Evolutionary conservation across 2,797 vertebrate species (phyloP).

Genomic region (Chrysocyon brachyurus): DNA sequence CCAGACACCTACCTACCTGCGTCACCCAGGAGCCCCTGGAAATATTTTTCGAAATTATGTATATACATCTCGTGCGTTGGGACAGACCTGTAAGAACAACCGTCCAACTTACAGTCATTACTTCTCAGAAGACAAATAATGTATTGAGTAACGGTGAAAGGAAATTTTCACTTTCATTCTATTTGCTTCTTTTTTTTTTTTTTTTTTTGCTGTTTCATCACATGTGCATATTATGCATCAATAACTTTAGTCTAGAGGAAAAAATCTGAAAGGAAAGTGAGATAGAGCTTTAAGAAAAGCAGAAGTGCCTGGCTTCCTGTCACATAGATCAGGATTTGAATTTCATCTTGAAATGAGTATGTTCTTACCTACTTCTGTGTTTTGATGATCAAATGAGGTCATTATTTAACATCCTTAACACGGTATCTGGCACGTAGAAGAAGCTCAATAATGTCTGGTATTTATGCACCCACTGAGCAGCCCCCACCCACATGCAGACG

Average conservation of each 20-base stretch:
- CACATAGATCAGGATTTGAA: not conserved
- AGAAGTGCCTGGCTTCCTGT: not conserved
- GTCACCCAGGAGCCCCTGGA: not conserved
- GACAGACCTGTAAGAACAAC: not conserved
- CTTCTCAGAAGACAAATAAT: not conserved
- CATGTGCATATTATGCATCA: not conserved
- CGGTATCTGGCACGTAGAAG: not conserved
- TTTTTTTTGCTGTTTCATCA: not conserved
- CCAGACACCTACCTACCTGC: not conserved
- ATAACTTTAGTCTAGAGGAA: not conserved
- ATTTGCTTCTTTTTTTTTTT: not conserved
- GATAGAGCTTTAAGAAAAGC: not conserved
- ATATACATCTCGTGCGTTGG: not conserved
- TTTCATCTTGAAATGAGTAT: not conserved
- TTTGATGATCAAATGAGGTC: not conserved
- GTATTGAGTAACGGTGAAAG: not conserved
- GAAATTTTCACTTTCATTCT: slow-evolving; percentile 5
- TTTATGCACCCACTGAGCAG: not conserved
- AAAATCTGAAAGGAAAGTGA: not conserved
- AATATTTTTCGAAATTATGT: not conserved
- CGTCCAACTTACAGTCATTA: not conserved
- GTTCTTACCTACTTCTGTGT: not conserved
- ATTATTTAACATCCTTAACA: not conserved
- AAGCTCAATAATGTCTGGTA: not conserved
- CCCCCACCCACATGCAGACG: not conserved